Base-by-base conservation (phyloP, 1,140 invertebrate genomes). In the Agrilus planipennis region DNA sequence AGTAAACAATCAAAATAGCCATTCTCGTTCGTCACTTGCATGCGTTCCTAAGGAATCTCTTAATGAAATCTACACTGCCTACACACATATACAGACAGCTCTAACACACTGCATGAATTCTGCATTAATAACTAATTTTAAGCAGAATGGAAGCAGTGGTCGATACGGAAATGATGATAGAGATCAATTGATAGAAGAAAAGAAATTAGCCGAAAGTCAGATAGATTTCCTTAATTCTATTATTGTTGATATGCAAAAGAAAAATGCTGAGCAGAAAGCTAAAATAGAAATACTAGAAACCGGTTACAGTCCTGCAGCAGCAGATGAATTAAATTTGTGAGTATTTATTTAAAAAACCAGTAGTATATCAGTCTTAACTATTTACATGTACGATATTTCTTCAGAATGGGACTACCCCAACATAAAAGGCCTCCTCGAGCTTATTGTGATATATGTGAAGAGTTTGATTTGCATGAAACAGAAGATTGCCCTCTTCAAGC, bases 401-500 rank as follows among this genome's bases (percentile, higher is more conserved):
- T 25, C n/a, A 44, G 42, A 44, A 15, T 37, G 32, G 21, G n/a
- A 25, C 20, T 39, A 21, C 4, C 17, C 2, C 55, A 62, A 39
- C 61, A 62, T 40, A 48, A 65, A 38, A 64, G 74, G 4, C 70
- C 84, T 14, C 83, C 85, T 17, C 77, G 93, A 29, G 64, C 91
- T 49, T 97, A 89, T 66, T 97, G 93, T 72, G 93, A 97, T 72
- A 96, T 96, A 52, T 97, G 93, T 65, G 93, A 97, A 67, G 72
- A 80, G 57, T 97, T 97, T 70, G 93, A 97, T 68, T 66, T 79
- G 39, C 94, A 98, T 57, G 92, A 97, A 59, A 97, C 93, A 0
- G 90, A 95, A 61, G 93, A 97, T 62, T 97, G 93, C 68, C 91
- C 91, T 12, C 68, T 76, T 12, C 92, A 96, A 66, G 75, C 75